Evolutionary conservation across 2,888 invertebrate genomes (phyloP).

Genomic region (Laothoe populi): DNA sequence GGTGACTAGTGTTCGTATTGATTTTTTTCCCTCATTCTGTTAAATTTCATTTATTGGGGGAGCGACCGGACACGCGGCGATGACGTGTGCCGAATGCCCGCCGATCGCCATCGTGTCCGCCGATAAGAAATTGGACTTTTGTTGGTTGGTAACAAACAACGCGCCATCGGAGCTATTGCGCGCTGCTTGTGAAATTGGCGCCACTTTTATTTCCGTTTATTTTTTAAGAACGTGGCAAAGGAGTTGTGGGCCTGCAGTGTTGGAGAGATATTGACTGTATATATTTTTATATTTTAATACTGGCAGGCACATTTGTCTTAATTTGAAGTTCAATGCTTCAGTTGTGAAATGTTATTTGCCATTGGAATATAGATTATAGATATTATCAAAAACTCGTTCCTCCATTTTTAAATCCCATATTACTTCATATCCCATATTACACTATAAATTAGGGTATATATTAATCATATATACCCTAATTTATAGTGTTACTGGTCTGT

Average conservation of each 20-base stretch:
- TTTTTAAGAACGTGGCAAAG: conserved; percentile 12
- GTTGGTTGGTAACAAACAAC: conserved; percentile 25
- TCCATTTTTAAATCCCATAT: too few relatives aligned
- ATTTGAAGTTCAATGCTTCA: too few relatives aligned
- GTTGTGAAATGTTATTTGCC: too few relatives aligned
- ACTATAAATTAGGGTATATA: too few relatives aligned
- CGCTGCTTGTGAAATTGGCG: conserved; percentile 27
- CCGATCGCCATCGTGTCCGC: conserved; percentile 28
- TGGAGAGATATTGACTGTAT: too few relatives aligned
- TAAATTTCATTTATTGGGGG: conserved; percentile 85
- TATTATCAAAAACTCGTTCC: too few relatives aligned
- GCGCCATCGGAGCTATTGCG: conserved; percentile 16
- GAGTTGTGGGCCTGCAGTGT: neutral
- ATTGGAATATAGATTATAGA: too few relatives aligned
- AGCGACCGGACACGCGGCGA: conserved; percentile 66
- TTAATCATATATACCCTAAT: too few relatives aligned
- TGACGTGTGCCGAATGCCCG: conserved; percentile 54
- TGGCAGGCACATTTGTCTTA: too few relatives aligned
- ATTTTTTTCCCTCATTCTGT: conserved; percentile 85
- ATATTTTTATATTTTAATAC: neutral
- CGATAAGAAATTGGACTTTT: conserved; percentile 25
- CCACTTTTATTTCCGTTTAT: conserved; percentile 18
- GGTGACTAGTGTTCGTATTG: conserved; percentile 74
- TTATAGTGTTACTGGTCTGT: too few relatives aligned
- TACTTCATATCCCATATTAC: too few relatives aligned